Evolutionary conservation across 1,140 invertebrate genomes (phyloP), one percentile per base, ranked within the genome.

Genomic region (Saccostrea echinata): DNA sequence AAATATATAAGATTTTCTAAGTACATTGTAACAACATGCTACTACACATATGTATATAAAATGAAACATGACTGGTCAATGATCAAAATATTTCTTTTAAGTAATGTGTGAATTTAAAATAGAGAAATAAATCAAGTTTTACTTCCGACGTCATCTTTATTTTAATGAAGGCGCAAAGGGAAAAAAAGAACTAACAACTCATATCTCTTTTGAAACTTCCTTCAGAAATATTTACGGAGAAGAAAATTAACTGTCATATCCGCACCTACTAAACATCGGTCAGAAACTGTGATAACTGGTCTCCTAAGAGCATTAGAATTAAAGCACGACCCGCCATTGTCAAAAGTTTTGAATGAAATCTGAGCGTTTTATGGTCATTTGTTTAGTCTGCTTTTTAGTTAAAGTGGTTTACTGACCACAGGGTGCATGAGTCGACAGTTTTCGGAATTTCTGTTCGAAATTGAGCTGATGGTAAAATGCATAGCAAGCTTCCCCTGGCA

Each of bases 241-340:
- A 43, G 43, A 43, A 43, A 43, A 43, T 43, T 43, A 43, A 43
- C 43, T 43, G 43, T 43, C 43, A 43, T 43, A 43, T 43, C 43
- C 43, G 43, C 43, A 9, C 9, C 43, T 43, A 43, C 43, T 43
- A 43, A 43, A 43, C 43, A 43, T 43, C 43, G 68, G 24, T 76
- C 68, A 30, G 27, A 76, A 76, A 35, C 27, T 76, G 13, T 4
- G 30, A 27, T 76, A 33, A 16, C 3, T 16, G 13, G 68, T 27
- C 68, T 12, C 30, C 16, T 76, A 76, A 76, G 68, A 76, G 68
- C 68, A 76, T 76, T 76, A 76, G 68, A 76, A 76, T 76, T 76
- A 76, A 76, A 76, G 68, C 68, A 76, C 68, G 68, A 27, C 27
- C 68, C 68, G 9, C 24, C 68, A 76, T 76, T 76, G 68, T 76